A percentile compares a stretch with the other conserved stretches of the same genome.
phyloP scores from a whole-genome alignment of 2,113 vertebrate genomes.

The Vireo altiloquus region DNA sequence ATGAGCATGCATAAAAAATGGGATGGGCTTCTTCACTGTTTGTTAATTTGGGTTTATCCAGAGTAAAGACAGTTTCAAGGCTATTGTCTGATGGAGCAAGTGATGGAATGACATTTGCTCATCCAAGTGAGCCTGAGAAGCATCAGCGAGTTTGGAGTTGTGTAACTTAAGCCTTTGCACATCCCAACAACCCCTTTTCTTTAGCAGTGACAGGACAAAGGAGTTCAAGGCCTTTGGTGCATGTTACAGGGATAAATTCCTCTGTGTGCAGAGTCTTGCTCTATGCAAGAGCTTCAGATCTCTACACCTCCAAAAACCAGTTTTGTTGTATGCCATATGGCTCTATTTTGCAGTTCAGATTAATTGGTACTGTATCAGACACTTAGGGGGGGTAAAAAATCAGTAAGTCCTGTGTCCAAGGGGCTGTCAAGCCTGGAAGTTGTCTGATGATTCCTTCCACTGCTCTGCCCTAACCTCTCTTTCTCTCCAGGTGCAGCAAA shows the following conservation, averaged over 20 bases:
- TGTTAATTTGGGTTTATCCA: not conserved
- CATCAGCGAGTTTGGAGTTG: not conserved
- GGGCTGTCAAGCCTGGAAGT: not conserved
- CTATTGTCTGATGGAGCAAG: not conserved
- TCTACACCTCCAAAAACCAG: not conserved
- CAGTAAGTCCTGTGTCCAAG: not conserved
- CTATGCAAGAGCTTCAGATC: not conserved
- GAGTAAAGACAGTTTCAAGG: not conserved
- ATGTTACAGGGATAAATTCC: not conserved
- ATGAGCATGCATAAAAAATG: not conserved
- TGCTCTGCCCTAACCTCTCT: not conserved
- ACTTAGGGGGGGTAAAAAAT: fast-evolving
- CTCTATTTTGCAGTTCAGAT: not conserved
- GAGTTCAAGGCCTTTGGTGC: not conserved
- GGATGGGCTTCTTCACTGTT: not conserved
- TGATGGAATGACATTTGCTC: not conserved
- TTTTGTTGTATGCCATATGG: not conserved
- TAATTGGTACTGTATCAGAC: fast-evolving
- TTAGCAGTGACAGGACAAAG: fast-evolving
- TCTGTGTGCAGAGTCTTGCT: not conserved
- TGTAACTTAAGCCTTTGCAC: not conserved
- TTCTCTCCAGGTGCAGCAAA: constrained; percentile 79
- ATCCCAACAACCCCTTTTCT: not conserved
- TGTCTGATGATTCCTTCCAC: not conserved
- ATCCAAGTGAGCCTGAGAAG: not conserved